These are phyloP conservation scores for Coregonus sp. DNA, from an alignment of 2,797 vertebrate genomes.

Conservation along the genomic window DNA sequence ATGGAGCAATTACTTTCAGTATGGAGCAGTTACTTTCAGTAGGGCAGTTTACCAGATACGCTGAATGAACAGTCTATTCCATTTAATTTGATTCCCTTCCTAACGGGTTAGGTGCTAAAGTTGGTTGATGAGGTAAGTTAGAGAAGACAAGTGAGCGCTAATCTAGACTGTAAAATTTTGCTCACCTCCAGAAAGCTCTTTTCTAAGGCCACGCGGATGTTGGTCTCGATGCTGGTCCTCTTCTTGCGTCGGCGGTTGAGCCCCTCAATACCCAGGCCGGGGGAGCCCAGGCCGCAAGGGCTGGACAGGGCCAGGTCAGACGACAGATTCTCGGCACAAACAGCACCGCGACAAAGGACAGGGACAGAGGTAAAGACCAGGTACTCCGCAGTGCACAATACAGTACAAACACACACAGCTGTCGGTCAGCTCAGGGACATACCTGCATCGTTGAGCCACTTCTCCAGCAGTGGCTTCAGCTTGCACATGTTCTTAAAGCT, in stretches of 20 bases:
- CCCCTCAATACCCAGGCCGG: slow-evolving; percentile 91
- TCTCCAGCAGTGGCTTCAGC: slow-evolving; percentile 98
- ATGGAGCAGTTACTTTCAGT: too few relatives aligned
- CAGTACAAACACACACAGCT: not conserved
- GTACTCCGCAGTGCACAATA: too few relatives aligned
- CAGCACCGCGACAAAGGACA: slow-evolving; percentile 71
- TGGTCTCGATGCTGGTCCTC: slow-evolving; percentile 99
- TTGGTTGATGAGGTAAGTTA: too few relatives aligned
- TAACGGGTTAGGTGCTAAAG: too few relatives aligned
- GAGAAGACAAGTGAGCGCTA: too few relatives aligned
- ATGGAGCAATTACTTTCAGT: too few relatives aligned
- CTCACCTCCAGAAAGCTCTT: slow-evolving; percentile 99
- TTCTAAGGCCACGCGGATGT: slow-evolving; percentile 99
- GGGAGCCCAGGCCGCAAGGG: slow-evolving; percentile 93
- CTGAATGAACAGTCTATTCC: too few relatives aligned
- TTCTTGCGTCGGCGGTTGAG: slow-evolving; percentile 99
- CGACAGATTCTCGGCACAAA: slow-evolving; percentile 95
- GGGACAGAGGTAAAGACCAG: slow-evolving; percentile 71
- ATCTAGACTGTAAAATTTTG: slow-evolving; percentile 35
- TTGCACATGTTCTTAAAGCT: slow-evolving; percentile 99
- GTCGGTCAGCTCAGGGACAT: slow-evolving; percentile 66
- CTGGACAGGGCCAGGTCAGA: slow-evolving; percentile 94
- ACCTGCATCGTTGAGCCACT: slow-evolving; percentile 99
- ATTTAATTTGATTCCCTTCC: too few relatives aligned
- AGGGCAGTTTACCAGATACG: too few relatives aligned